Conservation (phyloP, 2,888 invertebrate genomes). For the Machimus atricapillus region DNA sequence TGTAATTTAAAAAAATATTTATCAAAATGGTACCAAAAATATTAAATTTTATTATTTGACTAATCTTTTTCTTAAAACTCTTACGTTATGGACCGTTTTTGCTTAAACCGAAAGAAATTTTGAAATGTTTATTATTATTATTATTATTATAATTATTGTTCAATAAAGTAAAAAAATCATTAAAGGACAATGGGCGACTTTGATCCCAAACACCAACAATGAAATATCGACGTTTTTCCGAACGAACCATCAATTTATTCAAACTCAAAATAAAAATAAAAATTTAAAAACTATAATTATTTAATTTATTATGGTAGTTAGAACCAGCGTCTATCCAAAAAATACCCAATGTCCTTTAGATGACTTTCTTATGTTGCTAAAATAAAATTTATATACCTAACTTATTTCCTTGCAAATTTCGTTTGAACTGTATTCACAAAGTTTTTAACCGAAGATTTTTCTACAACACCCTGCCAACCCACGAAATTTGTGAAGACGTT, state of each 20-base stretch:
- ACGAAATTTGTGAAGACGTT: neutral
- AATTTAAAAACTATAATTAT: neutral
- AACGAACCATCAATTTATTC: too few species aligned
- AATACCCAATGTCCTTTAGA: neutral
- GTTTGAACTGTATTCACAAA: neutral
- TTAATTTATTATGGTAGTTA: neutral
- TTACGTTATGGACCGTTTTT: neutral
- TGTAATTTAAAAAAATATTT: too few species aligned
- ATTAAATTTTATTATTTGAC: neutral
- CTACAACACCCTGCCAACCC: neutral
- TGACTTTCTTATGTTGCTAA: neutral
- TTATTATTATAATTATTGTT: too few species aligned
- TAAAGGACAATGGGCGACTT: neutral
- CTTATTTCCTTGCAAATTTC: neutral
- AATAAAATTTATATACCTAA: too few species aligned
- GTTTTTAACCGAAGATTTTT: neutral
- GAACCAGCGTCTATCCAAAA: neutral
- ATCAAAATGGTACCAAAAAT: neutral
- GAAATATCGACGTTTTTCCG: neutral
- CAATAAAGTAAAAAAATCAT: neutral
- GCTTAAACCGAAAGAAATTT: neutral
- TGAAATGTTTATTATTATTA: too few species aligned
- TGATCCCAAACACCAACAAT: neutral
- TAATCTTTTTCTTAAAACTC: neutral
- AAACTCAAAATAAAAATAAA: too few species aligned